Base-by-base conservation (phyloP, 1,140 invertebrate species). In the Drosophila burlai region DNA sequence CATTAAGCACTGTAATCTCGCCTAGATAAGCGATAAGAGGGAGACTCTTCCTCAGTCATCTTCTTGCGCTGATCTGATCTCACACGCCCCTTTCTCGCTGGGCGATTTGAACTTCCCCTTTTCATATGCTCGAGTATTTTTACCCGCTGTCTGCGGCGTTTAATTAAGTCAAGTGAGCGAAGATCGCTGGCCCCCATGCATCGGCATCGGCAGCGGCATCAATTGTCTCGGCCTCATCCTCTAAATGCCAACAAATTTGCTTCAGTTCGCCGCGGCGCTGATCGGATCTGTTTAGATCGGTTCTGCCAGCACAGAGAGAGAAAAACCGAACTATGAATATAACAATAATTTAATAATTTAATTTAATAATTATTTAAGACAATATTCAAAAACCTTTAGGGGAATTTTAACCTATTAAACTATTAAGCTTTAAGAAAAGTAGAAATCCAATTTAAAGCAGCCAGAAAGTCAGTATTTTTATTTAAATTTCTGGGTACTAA, bases 131-230 rank as follows among this genome's bases (percentile, higher is more conserved):
- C 47, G 64, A 55, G 26, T 69, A 65, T 80, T 66, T 80, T 76
- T 71, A 74, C 52, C 66, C 49, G 54, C 43, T 18, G 69, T 73
- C 69, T 43, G 69, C 46, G 66, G 81, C 85, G 77, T 89, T 86
- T 90, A 87, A 90, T 87, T 87, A 84, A 87, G 84, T 87, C 84
- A 87, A 87, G 84, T 89, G 84, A 89, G 84, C 80, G 84, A 83
- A 66, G 83, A 85, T 75, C 81, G 82, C 74, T 81, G 80, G 72
- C 74, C 66, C 69, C 82, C 75, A 69, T 74, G 73, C 81, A 66
- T 38, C 50, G 47, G 38, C 65, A 54, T 8, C 18, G 29, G 55
- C 73, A 61, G 36, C 47, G 24, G 67, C 68, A 78, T 71, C 80
- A 83, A 54, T 80, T 60, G 73, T 63, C 60, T 62, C 68, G 50